Evolutionary conservation across 2,888 invertebrate species (phyloP).

Genomic region (Hetaerina titia): DNA sequence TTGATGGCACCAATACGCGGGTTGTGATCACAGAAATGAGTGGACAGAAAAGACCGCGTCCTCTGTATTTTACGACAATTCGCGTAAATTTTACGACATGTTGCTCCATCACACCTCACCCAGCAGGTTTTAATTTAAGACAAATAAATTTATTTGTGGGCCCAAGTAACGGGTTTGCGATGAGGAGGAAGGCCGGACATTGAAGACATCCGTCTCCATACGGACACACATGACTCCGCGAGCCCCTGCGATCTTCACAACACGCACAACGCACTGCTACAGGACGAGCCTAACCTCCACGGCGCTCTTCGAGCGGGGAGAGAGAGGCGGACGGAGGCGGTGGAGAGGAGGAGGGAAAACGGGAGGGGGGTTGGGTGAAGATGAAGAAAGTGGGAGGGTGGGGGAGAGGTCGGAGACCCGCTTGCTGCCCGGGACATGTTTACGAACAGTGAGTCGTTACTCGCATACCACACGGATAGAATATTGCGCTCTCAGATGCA

Average conservation of each 20-base stretch:
- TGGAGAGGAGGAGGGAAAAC: not conserved
- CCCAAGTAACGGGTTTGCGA: too few relatives aligned
- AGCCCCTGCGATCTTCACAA: not conserved
- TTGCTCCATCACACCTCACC: too few relatives aligned
- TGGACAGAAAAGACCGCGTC: too few relatives aligned
- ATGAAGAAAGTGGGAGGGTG: not conserved
- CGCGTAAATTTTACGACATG: too few relatives aligned
- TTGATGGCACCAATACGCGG: too few relatives aligned
- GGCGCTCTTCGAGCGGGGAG: not conserved
- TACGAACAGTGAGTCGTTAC: not conserved
- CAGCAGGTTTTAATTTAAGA: too few relatives aligned
- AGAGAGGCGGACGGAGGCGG: not conserved
- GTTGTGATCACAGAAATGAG: too few relatives aligned
- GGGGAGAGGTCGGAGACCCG: not conserved
- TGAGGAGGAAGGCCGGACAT: too few relatives aligned
- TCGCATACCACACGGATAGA: not conserved
- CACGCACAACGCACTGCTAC: not conserved
- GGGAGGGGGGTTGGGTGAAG: not conserved
- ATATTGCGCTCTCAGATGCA: not conserved
- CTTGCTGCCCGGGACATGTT: constrained; percentile 19
- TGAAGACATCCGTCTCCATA: too few relatives aligned
- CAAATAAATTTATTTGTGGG: too few relatives aligned
- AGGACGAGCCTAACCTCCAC: constrained; percentile 23
- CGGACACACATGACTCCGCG: too few relatives aligned
- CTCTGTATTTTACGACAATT: too few relatives aligned